phyloP scores from a whole-genome alignment of 2,797 vertebrate genomes.

The Forpus xanthops region DNA sequence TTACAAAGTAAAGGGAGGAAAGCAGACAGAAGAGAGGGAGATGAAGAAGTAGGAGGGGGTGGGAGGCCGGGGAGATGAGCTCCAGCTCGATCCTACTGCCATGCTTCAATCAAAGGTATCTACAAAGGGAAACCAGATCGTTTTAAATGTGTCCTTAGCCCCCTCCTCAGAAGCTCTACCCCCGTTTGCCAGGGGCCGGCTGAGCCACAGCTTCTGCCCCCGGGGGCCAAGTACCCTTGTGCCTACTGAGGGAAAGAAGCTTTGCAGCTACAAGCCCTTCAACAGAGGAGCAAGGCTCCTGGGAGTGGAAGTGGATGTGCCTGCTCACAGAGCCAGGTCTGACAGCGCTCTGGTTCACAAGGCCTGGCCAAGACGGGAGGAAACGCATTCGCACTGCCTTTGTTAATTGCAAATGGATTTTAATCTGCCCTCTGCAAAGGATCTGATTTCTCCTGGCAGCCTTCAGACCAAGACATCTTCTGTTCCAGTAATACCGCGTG shows the following conservation, averaged over 20 bases:
- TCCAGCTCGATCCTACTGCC: background rate
- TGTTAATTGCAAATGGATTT: background rate
- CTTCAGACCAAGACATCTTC: background rate
- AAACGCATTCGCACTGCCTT: background rate
- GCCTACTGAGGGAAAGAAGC: background rate
- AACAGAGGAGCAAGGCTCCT: background rate
- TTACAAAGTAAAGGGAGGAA: constrained; percentile 11
- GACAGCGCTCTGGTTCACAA: background rate
- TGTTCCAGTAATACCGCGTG: background rate
- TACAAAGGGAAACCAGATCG: constrained; percentile 26
- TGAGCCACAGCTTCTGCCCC: background rate
- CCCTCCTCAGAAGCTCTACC: background rate
- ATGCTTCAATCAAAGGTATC: constrained; percentile 27
- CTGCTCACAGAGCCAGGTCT: rapidly evolving
- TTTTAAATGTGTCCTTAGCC: background rate
- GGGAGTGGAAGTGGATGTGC: background rate
- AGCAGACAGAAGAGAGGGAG: background rate
- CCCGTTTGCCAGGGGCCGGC: rapidly evolving
- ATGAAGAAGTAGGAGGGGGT: constrained; percentile 6
- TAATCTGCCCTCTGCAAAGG: background rate
- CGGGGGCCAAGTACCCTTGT: background rate
- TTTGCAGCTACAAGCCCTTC: background rate
- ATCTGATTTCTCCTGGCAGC: constrained; percentile 26
- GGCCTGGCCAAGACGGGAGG: background rate
- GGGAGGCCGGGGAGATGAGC: constrained; percentile 1